Conservation (phyloP, 2,113 vertebrate genomes). For the Equus quagga region DNA sequence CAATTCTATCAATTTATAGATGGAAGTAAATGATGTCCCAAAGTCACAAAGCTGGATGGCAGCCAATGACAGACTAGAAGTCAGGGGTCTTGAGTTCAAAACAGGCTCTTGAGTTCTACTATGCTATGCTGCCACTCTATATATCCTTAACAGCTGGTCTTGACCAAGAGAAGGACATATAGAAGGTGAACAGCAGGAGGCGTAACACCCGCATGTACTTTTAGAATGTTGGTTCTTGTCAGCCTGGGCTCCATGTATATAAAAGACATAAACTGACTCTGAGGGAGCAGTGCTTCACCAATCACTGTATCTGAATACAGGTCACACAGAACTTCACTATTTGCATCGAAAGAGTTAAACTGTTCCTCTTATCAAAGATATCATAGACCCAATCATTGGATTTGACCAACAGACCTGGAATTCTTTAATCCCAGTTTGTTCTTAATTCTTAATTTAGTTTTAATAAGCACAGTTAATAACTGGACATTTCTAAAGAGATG, state of each 20-base stretch:
- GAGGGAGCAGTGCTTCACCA: background rate
- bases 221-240: background rate
- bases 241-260: background rate
- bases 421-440: background rate
- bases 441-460: background rate
- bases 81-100: background rate
- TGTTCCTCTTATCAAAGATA: background rate
- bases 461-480: background rate
- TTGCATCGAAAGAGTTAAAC: background rate
- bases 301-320: background rate
- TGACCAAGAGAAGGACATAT: background rate
- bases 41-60: background rate
- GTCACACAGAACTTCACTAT: background rate
- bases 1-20: background rate
- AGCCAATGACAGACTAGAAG: background rate
- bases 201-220: background rate
- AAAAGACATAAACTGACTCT: background rate
- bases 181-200: background rate
- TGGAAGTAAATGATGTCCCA: background rate
- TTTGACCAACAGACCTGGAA: background rate
- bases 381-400: background rate
- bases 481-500: constrained; percentile 15
- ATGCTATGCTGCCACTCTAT: background rate
- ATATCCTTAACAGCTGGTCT: background rate
- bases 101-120: background rate